Evolutionary conservation across 2,888 invertebrate species (phyloP).

Genomic region (Cacoxenus indagator): DNA sequence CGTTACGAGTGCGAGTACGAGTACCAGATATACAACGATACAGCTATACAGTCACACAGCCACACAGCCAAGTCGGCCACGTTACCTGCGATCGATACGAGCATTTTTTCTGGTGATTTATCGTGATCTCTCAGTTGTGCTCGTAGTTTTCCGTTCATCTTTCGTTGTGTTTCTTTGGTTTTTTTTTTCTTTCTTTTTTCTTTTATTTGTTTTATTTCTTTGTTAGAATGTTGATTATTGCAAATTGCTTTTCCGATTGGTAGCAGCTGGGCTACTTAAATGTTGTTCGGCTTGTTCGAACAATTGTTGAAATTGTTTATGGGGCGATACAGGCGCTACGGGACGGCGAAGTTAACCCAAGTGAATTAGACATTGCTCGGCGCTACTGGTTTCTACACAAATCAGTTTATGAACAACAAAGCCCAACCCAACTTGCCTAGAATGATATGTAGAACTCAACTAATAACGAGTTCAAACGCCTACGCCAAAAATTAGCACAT

Average conservation of each 20-base stretch:
- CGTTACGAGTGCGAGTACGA: constrained; percentile 59
- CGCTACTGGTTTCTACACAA: too few species aligned
- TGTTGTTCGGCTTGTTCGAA: constrained; percentile 40
- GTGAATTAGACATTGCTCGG: too few species aligned
- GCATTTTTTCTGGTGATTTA: constrained; percentile 46
- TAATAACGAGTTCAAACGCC: too few species aligned
- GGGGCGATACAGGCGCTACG: too few species aligned
- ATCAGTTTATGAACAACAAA: too few species aligned
- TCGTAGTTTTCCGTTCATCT: background rate
- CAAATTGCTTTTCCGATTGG: constrained; percentile 64
- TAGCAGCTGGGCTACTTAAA: constrained; percentile 56
- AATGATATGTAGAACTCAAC: too few species aligned
- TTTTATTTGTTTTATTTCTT: constrained; percentile 36
- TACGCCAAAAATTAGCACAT: too few species aligned
- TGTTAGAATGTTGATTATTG: constrained; percentile 60
- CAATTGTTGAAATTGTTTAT: constrained; percentile 31
- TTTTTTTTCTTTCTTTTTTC: constrained; percentile 29
- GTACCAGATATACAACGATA: too few species aligned
- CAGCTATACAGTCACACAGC: too few species aligned
- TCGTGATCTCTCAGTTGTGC: constrained; percentile 63
- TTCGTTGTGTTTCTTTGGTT: constrained; percentile 46
- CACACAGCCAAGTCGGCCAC: too few species aligned
- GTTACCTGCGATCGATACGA: background rate
- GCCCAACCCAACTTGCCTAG: too few species aligned
- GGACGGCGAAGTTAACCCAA: too few species aligned